A percentile compares a stretch with the other conserved stretches of the same genome.
Evolutionary conservation across 2,888 invertebrate genomes (phyloP).

Genomic region (Lepidonotus clava): DNA sequence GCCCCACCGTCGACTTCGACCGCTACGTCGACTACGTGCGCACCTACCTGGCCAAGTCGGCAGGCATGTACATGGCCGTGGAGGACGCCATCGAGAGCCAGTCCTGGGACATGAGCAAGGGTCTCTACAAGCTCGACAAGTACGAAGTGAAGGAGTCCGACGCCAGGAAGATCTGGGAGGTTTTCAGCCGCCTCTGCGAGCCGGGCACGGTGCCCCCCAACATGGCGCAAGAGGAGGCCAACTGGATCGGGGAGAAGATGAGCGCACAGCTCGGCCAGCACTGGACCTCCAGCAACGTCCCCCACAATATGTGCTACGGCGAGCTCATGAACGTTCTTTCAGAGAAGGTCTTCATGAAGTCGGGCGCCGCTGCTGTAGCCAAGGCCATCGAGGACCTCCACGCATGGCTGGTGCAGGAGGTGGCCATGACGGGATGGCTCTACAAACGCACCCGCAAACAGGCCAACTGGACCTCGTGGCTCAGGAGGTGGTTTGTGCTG

Average conservation of each 20-base stretch:
- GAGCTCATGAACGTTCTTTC: neutral
- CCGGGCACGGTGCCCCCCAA: conserved; percentile 62
- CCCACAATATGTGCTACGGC: conserved; percentile 17
- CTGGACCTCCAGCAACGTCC: conserved; percentile 19
- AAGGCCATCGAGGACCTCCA: conserved; percentile 62
- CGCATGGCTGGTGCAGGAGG: conserved; percentile 63
- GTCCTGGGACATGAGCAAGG: conserved; percentile 38
- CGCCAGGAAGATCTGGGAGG: conserved; percentile 60
- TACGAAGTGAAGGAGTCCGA: conserved; percentile 41
- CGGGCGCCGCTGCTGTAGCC: neutral
- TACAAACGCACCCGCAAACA: conserved; percentile 62
- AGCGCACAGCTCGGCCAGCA: conserved; percentile 35
- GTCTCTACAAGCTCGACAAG: neutral
- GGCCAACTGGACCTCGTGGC: conserved; percentile 66
- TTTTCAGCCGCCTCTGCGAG: conserved; percentile 60
- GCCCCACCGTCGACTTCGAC: conserved; percentile 24
- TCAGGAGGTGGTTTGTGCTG: conserved; percentile 63
- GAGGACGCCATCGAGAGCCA: conserved; percentile 15
- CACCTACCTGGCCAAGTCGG: neutral
- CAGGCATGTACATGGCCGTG: neutral
- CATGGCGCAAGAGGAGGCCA: conserved; percentile 55
- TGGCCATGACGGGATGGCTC: conserved; percentile 63
- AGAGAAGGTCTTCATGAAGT: neutral
- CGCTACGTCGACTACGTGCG: conserved; percentile 29
- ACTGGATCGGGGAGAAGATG: conserved; percentile 62